Evolutionary conservation across 2,888 invertebrate species (phyloP), one percentile per base, ranked within the genome.

Genomic region (Eumacrocentrus americanus): DNA sequence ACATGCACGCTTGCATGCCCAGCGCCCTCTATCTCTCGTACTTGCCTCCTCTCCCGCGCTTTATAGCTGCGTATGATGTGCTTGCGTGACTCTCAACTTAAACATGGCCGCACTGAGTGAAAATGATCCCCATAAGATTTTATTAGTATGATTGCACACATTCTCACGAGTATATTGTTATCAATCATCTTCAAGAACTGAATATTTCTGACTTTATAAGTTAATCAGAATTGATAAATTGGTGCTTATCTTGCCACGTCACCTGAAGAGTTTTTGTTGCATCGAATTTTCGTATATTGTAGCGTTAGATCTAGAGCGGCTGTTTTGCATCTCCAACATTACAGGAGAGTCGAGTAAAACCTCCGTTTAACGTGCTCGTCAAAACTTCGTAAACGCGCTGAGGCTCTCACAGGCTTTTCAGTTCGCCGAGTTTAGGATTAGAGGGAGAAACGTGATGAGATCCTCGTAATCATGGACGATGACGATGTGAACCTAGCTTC

Each of bases 1-100:
- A 75, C 72, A 70, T 70, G 72, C 70, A 68, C 66, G 64, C 58
- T 69, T 66, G 68, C 71, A 68, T 72, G 72, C 67, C 61, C 61
- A 60, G 60, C 44, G 54, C 51, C 63, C 56, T 58, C 62, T 38
- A 35, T 35, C 48, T 18, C 29, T 16, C 23, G n/a, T 34, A 47
- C 29, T 12, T 18, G 14, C 34, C 23, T 29, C 42, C 20, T 9
- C 29, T 29, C 16, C 16, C n/a, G 12, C 16, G 5, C 16, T 20
- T n/a, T 3, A 20, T 34, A 3, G 37, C 51, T 46, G 47, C 50
- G 50, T 44, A 44, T 11, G 23, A 35, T 34, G 25, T 37, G 12
- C 50, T 71, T 62, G 69, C 72, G 68, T 69, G 71, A 69, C 70
- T 65, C 51, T 22, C 46, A 51, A 55, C 66, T 52, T 65, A 64